These are phyloP conservation scores for Macrostomum lignano DNA, from an alignment of 1,140 invertebrate species.

Conservation along the genomic window DNA sequence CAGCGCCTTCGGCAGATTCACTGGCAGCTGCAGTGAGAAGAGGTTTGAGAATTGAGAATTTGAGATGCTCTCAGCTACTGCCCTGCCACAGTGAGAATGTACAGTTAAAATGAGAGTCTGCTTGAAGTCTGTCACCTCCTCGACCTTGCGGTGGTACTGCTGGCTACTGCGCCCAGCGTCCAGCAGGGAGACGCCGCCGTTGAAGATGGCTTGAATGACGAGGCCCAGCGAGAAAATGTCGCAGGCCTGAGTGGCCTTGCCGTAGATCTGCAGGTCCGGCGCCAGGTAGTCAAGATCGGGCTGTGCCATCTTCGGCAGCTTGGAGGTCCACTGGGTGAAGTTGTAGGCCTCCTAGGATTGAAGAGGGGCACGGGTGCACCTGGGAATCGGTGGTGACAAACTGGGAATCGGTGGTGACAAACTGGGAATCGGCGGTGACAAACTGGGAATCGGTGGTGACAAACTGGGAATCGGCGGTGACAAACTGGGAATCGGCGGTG, in stretches of 20 bases:
- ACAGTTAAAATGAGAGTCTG: not conserved
- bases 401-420: not conserved
- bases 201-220: slow-evolving; percentile 64
- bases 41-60: not conserved
- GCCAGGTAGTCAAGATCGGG: slow-evolving; percentile 57
- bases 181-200: slow-evolving; percentile 52
- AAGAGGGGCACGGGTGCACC: too few relatives aligned
- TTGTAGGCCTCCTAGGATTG: slow-evolving; percentile 33
- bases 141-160: slow-evolving; percentile 58
- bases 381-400: too few relatives aligned
- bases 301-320: slow-evolving; percentile 61
- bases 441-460: too few relatives aligned
- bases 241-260: slow-evolving; percentile 42
- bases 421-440: not conserved
- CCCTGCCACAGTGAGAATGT: not conserved
- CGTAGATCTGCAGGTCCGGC: slow-evolving; percentile 39
- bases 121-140: slow-evolving; percentile 38
- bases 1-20: not conserved
- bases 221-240: slow-evolving; percentile 84
- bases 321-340: slow-evolving; percentile 48
- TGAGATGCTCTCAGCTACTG: not conserved
- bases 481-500: too few relatives aligned
- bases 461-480: too few relatives aligned
- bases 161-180: slow-evolving; percentile 57
- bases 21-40: not conserved